Conservation (phyloP, 2,888 invertebrate genomes). For the Sesia apiformis region DNA sequence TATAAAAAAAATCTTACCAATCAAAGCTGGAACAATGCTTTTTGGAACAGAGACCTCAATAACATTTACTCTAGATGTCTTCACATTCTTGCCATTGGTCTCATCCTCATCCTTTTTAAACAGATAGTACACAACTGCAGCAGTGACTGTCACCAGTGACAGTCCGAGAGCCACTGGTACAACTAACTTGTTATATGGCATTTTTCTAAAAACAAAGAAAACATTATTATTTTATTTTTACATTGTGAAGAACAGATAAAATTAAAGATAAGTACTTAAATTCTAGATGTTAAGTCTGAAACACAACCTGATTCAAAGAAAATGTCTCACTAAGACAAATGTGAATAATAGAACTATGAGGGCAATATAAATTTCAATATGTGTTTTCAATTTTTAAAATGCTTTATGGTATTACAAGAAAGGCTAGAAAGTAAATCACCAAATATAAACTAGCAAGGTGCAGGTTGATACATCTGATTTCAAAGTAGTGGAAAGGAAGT, state of each 20-base stretch:
- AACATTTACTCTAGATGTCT: constrained; percentile 47
- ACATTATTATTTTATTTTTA: neutral
- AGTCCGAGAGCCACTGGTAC: constrained; percentile 78
- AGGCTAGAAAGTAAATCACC: no score
- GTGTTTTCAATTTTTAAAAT: no score
- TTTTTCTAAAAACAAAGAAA: constrained; percentile 28
- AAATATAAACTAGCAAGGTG: no score
- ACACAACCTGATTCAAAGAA: no score
- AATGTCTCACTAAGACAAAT: no score
- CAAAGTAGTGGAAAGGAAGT: no score
- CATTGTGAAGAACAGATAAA: neutral
- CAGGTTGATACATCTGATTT: no score
- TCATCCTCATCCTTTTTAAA: constrained; percentile 78
- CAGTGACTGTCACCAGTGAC: constrained; percentile 80
- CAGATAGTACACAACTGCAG: constrained; percentile 79
- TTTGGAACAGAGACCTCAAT: constrained; percentile 77
- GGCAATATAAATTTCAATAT: no score
- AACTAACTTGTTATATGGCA: constrained; percentile 45
- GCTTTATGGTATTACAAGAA: no score
- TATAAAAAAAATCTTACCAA: constrained; percentile 56
- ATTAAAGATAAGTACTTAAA: no score
- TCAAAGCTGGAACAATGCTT: constrained; percentile 77
- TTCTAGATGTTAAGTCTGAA: no score
- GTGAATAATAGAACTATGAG: no score
- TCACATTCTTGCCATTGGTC: constrained; percentile 38